These are phyloP conservation scores for Pseudopodoces humilis DNA, from an alignment of 2,113 vertebrate genomes.

Conservation along the genomic window DNA sequence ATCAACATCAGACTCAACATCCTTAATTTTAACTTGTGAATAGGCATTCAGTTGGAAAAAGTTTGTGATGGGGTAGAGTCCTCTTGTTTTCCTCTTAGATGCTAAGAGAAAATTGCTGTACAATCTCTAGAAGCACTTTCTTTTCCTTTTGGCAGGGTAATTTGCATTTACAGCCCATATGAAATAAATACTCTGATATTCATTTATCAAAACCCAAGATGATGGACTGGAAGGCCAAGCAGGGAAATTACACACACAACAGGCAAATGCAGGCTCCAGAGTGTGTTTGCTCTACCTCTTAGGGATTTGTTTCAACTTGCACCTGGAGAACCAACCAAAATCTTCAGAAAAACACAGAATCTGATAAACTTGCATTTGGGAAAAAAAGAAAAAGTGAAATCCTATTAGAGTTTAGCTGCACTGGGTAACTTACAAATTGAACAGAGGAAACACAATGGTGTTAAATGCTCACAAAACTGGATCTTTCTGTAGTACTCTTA, in stretches of 20 bases:
- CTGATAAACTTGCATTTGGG: not conserved
- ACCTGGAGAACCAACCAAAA: not conserved
- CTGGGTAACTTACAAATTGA: not conserved
- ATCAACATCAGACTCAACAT: not conserved
- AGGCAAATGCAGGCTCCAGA: not conserved
- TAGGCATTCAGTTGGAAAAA: not conserved
- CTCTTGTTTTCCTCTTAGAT: not conserved
- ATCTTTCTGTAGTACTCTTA: not conserved
- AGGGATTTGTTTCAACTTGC: not conserved
- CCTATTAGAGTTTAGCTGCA: not conserved
- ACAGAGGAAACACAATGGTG: not conserved
- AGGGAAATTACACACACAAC: not conserved
- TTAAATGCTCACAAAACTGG: not conserved
- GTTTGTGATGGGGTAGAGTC: not conserved
- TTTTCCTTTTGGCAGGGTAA: not conserved
- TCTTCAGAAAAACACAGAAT: not conserved
- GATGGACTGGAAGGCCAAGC: not conserved
- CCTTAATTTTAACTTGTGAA: not conserved
- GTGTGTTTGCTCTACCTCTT: not conserved
- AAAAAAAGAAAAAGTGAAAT: not conserved
- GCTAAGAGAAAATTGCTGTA: not conserved
- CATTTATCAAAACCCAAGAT: not conserved
- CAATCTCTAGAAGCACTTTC: not conserved
- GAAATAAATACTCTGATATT: not conserved
- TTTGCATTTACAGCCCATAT: not conserved